These are phyloP conservation scores for Amiota mariae DNA, from an alignment of 2,888 invertebrate genomes.

Conservation along the genomic window DNA sequence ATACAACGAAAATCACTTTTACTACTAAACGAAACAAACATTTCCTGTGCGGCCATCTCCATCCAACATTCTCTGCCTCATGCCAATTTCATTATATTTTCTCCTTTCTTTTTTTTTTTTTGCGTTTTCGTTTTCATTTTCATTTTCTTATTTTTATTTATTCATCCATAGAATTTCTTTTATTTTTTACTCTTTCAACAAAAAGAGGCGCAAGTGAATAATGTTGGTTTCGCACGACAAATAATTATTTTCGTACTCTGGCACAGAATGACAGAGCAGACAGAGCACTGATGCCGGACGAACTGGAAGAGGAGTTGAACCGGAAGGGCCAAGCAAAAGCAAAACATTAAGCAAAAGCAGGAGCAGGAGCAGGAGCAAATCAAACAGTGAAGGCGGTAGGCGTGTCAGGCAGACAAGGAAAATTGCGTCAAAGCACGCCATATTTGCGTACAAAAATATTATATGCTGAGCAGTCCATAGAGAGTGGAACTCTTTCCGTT, in stretches of 20 bases:
- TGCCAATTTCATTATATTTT: neutral
- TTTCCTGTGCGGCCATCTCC: neutral
- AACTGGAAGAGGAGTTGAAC: too few species aligned
- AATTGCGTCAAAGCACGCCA: slow-evolving; percentile 19
- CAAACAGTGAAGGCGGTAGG: neutral
- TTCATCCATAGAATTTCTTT: neutral
- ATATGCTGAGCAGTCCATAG: neutral
- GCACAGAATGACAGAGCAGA: neutral
- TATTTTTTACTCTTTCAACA: neutral
- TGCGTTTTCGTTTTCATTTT: neutral
- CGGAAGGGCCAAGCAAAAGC: too few species aligned
- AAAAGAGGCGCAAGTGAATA: slow-evolving; percentile 55
- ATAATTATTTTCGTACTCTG: slow-evolving; percentile 62
- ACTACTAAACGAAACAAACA: slow-evolving; percentile 41
- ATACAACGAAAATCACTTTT: slow-evolving; percentile 53
- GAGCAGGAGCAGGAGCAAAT: too few species aligned
- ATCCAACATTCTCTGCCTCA: neutral
- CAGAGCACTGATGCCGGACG: neutral
- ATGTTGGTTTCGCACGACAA: slow-evolving; percentile 68
- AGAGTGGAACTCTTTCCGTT: too few species aligned
- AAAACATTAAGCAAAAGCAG: neutral
- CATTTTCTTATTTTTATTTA: neutral
- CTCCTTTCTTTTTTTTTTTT: neutral
- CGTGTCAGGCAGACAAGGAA: neutral
- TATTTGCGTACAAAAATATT: slow-evolving; percentile 23